These are phyloP conservation scores for Calypte anna DNA, from an alignment of 2,113 vertebrate genomes.

Conservation along the genomic window DNA sequence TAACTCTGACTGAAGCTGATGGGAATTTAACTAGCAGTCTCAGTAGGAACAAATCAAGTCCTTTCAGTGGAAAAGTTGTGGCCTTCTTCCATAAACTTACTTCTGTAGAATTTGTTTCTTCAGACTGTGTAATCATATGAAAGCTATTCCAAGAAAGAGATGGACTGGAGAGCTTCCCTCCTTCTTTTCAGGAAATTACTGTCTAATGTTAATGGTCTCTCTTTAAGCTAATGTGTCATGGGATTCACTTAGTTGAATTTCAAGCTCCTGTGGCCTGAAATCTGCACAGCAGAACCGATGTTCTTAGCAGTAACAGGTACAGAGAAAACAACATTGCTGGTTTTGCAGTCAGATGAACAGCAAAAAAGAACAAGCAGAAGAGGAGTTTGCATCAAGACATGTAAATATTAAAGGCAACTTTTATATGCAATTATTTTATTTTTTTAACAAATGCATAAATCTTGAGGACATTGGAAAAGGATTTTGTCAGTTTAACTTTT, in stretches of 20 bases:
- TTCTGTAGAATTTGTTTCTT: slow-evolving; percentile 17
- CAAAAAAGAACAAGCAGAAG: background rate
- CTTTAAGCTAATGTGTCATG: background rate
- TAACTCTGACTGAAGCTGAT: background rate
- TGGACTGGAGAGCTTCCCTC: background rate
- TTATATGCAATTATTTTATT: background rate
- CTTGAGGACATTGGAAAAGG: background rate
- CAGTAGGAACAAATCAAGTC: background rate
- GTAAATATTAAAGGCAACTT: background rate
- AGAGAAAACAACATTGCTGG: background rate
- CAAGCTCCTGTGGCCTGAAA: background rate
- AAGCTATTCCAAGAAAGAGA: background rate
- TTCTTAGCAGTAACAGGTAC: background rate
- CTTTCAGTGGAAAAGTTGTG: background rate
- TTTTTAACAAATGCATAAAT: background rate
- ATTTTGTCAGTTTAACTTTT: background rate
- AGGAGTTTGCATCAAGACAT: background rate
- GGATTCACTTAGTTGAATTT: background rate
- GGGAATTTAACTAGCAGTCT: slow-evolving; percentile 24
- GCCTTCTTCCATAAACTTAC: slow-evolving; percentile 37
- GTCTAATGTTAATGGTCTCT: background rate
- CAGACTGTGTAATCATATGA: background rate
- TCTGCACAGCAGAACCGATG: background rate
- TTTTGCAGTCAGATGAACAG: background rate
- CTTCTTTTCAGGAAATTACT: background rate